Evolutionary conservation across 1,140 invertebrate genomes (phyloP), one percentile per base, ranked within the genome.

Genomic region (Diploscapter pachys): DNA sequence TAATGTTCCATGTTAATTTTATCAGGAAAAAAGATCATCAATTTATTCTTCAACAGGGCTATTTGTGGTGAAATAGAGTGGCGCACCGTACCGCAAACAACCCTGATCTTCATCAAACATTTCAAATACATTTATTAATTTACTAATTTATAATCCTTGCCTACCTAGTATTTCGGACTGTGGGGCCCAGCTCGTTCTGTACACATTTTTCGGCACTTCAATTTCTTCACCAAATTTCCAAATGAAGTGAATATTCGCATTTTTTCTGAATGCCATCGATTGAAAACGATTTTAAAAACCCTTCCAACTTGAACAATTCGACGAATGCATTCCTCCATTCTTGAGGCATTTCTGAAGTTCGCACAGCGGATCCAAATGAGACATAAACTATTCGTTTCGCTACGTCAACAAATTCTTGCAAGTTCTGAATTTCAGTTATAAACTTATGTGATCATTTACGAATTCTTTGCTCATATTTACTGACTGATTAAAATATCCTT

Each of bases 151-250:
- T 31, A 31, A 31, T 31, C 31, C 31, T 31, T 65, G 13, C 69
- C 48, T 51, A 71, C 69, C 69, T 13, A 72, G 61, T 49, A 72
- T 53, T n/a, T 72, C 71, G 71, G 63, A 64, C 49, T 72, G 71
- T 9, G 71, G 71, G 5, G 52, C 13, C 71, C 71, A 72, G 4
- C 52, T 72, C 50, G 49, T 50, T n/a, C 59, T 69, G 9, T 64
- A 4, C 31, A 72, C 71, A 68, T 72, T 72, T 51, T 70, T 11
- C 5, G 71, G 71, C 4, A 72, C 64, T 49, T 68, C 31, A 53
- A 72, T 62, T 5, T 67, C 71, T 13, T 70, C 61, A 6, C 53
- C 71, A 13, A 72, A 67, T n/a, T 67, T 68, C 71, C 71, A 72
- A 67, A 72, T 31, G 51, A 72, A 72, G 64, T 53, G 5, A 53